Conservation (phyloP, 2,797 vertebrate species). For the Helarctos malayanus region DNA sequence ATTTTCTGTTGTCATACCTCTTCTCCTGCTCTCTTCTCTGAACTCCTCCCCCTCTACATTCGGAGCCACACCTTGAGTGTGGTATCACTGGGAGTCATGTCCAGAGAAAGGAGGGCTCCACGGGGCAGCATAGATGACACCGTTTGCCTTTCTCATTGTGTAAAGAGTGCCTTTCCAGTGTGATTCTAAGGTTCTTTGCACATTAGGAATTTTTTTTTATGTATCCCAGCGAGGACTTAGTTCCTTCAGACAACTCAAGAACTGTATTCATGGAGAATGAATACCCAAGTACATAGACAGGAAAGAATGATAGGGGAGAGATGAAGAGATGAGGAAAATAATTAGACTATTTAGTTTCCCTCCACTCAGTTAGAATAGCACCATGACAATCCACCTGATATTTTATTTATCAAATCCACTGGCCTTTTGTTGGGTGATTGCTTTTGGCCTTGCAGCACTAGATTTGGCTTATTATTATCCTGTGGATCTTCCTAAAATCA, state of each 20-base stretch:
- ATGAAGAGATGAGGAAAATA: not conserved
- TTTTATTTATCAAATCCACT: not conserved
- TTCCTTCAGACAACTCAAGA: not conserved
- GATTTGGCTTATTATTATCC: not conserved
- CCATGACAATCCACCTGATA: not conserved
- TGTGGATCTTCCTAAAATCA: not conserved
- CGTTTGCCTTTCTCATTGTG: not conserved
- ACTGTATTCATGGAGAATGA: not conserved
- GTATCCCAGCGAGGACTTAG: not conserved
- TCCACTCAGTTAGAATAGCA: not conserved
- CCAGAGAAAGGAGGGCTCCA: not conserved
- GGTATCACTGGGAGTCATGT: not conserved
- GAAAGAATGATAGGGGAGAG: too few species aligned
- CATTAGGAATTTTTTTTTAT: not conserved
- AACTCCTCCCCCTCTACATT: rapidly evolving
- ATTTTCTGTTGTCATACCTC: not conserved
- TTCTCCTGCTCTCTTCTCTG: not conserved
- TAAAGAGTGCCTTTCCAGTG: not conserved
- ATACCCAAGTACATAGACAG: not conserved
- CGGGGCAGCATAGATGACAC: not conserved
- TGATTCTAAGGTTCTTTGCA: constrained; percentile 23
- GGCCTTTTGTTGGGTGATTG: not conserved
- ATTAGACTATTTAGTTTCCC: not conserved
- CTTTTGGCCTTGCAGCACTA: not conserved
- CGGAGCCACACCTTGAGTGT: not conserved